Evolutionary conservation across 2,113 vertebrate species (phyloP).

Genomic region (Oryzias woworae): DNA sequence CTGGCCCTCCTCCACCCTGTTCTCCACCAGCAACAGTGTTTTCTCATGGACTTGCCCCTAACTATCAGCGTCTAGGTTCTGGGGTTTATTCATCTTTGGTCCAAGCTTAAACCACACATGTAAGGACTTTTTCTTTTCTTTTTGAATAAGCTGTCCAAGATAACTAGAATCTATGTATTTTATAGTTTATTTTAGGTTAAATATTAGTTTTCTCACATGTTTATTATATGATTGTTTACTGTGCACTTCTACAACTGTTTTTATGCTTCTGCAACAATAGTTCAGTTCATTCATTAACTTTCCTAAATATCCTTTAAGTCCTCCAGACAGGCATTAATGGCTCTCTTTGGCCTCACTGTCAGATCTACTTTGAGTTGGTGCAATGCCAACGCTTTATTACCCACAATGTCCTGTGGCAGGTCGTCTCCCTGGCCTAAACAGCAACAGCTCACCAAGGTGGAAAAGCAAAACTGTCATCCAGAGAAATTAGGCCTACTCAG

Average conservation of each 20-base stretch:
- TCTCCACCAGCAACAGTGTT: too few species aligned
- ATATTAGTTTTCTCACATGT: too few species aligned
- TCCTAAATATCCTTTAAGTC: constrained; percentile 69
- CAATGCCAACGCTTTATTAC: constrained; percentile 50
- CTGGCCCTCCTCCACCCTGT: too few species aligned
- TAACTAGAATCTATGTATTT: too few species aligned
- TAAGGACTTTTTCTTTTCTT: too few species aligned
- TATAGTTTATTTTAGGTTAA: too few species aligned
- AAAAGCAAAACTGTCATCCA: constrained; percentile 62
- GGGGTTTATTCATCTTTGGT: too few species aligned
- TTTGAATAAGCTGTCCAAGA: too few species aligned
- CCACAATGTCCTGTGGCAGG: constrained; percentile 58
- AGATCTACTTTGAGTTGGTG: constrained; percentile 66
- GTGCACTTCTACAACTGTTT: constrained; percentile 10
- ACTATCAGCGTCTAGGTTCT: too few species aligned
- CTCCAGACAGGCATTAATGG: constrained; percentile 72
- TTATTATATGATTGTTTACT: not conserved
- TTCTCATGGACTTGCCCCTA: too few species aligned
- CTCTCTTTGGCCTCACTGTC: constrained; percentile 66
- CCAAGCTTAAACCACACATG: too few species aligned
- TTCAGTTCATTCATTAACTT: constrained; percentile 46
- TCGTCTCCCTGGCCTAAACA: constrained; percentile 57
- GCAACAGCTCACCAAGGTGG: constrained; percentile 51
- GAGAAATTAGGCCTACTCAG: constrained; percentile 59
- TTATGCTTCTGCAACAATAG: constrained; percentile 51